Evolutionary conservation across 1,140 invertebrate species (phyloP), one percentile per base, ranked within the genome.

Genomic region (Latrodectus geometricus): DNA sequence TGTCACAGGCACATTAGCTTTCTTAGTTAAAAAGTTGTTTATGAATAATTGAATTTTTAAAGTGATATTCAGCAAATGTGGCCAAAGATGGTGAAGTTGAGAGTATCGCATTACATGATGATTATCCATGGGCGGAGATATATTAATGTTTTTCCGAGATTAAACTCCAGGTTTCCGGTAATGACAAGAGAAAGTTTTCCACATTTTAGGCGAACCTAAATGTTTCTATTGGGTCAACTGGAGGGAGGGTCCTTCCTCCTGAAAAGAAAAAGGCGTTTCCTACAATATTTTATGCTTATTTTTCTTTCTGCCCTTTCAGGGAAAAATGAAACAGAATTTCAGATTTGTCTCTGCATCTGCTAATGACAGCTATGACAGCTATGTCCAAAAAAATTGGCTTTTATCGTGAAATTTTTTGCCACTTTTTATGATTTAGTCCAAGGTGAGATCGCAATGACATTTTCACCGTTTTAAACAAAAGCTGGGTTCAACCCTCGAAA

Each of bases 171-270:
- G 52, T 61, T 35, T 84, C 82, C 82, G 61, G 82, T 20, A 61
- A 76, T 76, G 82, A 84, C 73, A 84, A 61, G 80, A 61, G 82
- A 84, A 84, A 84, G 82, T 84, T 74, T 73, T 49, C 23, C n/a
- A 68, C 68, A 65, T 83, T 21, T 83, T 83, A 50, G 66, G n/a
- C 5, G 5, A 23, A 9, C 9, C 4, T 56, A 80, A 80, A 69
- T 72, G 79, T 72, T 23, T 74, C 56, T 21, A 84, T 35, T 84
- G 73, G 82, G 82, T 84, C 82, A 84, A 69, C 52, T 52, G 65
- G 52, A 9, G 20, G 74, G 52, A 17, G 74, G 49, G 61, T 56
- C 17, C 17, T 0, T 14, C 54, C 17, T 61, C 11, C 48, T 73
- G 48, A 73, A 73, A 73, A 50, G 48, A 61, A 49, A 21, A 20